Evolutionary conservation across 2,113 vertebrate species (phyloP).

Genomic region (Choloepus hoffmanni): DNA sequence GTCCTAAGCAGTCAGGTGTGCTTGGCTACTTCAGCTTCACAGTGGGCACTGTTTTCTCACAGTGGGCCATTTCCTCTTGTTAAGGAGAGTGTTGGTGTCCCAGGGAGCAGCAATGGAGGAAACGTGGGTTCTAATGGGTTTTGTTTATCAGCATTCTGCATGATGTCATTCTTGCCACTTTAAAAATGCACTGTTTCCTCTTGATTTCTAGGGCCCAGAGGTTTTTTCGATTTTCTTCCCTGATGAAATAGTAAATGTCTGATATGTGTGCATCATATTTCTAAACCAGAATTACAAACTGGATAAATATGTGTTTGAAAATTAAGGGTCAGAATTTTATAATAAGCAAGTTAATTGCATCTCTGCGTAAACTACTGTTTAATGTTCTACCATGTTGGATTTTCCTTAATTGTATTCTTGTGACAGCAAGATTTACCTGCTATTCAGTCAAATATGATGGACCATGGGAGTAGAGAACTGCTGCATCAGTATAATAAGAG

Average conservation of each 20-base stretch:
- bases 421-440: neutral
- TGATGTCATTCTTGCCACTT: neutral
- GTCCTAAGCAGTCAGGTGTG: neutral
- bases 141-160: neutral
- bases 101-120: neutral
- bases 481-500: neutral
- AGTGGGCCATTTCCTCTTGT: neutral
- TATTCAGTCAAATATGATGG: neutral
- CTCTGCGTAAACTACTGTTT: neutral
- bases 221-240: neutral
- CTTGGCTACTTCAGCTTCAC: neutral
- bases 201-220: neutral
- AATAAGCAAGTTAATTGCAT: neutral
- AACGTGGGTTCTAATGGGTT: neutral
- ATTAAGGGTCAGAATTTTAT: neutral
- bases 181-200: neutral
- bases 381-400: neutral
- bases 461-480: neutral
- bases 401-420: neutral
- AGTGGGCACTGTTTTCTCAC: neutral
- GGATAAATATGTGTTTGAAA: neutral
- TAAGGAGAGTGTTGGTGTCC: neutral
- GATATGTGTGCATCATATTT: neutral
- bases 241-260: neutral
- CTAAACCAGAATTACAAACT: slow-evolving; percentile 33